These are phyloP conservation scores for Botia almorhae DNA, from an alignment of 2,797 vertebrate genomes.

Conservation along the genomic window DNA sequence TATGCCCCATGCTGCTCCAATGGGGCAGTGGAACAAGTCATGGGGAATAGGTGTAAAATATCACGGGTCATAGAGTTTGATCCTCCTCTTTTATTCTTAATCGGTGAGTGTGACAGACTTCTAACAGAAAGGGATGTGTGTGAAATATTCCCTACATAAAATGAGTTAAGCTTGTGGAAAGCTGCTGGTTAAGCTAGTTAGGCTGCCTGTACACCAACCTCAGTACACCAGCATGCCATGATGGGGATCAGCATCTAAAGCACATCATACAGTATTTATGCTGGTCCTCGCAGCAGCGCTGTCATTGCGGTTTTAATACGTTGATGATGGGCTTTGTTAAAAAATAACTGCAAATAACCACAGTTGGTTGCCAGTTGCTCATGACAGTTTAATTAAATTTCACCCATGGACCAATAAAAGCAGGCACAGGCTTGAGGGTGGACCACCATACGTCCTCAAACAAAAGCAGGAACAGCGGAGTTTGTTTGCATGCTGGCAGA, in stretches of 20 bases:
- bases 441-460: constrained; percentile 36
- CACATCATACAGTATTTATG: not conserved
- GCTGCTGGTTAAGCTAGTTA: not conserved
- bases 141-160: not conserved
- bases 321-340: constrained; percentile 28
- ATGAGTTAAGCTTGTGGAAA: not conserved
- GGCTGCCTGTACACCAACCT: not conserved
- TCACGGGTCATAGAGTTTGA: not conserved
- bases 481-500: constrained; percentile 50
- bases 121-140: not conserved
- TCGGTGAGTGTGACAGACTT: not conserved
- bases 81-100: not conserved
- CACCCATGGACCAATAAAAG: constrained; percentile 34
- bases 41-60: not conserved
- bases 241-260: not conserved
- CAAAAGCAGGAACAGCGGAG: constrained; percentile 26
- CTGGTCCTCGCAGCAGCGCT: constrained; percentile 12
- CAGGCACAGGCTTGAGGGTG: constrained; percentile 19
- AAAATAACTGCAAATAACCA: constrained; percentile 37
- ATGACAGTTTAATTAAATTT: constrained; percentile 41
- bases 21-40: not conserved
- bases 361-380: constrained; percentile 35
- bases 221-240: constrained; percentile 12
- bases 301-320: constrained; percentile 25
- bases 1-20: not conserved